Evolutionary conservation across 1,140 invertebrate genomes (phyloP).

Genomic region (Drosophila novamexicana): DNA sequence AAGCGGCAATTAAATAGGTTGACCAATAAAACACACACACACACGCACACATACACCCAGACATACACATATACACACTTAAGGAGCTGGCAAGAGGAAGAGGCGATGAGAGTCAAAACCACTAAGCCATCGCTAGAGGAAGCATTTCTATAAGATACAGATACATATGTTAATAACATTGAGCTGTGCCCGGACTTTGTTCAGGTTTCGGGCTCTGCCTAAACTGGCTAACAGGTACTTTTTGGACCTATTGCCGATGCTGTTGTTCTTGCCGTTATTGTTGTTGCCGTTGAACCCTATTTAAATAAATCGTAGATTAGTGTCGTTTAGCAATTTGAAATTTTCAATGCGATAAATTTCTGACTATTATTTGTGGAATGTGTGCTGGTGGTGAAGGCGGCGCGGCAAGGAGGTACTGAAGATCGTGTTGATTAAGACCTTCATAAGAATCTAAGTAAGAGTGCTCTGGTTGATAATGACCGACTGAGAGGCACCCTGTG

Average conservation of each 20-base stretch:
- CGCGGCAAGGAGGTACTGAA: not conserved
- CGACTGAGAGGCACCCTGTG: not conserved
- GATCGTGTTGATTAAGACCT: constrained; percentile 46
- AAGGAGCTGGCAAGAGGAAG: constrained; percentile 6
- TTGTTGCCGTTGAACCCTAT: constrained; percentile 43
- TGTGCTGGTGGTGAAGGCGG: not conserved
- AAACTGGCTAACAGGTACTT: constrained; percentile 56
- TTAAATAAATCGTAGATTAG: constrained; percentile 81
- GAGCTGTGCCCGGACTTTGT: constrained; percentile 16
- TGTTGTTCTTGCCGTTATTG: constrained; percentile 6
- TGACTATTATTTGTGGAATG: constrained; percentile 25
- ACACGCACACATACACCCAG: constrained; percentile 16
- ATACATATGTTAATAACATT: constrained; percentile 32
- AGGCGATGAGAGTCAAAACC: constrained; percentile 12
- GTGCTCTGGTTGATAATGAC: constrained; percentile 3
- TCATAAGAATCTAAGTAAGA: constrained; percentile 1
- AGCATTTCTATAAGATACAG: constrained; percentile 29
- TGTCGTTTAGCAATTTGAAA: constrained; percentile 80
- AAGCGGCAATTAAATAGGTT: constrained; percentile 64
- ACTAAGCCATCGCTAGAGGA: constrained; percentile 31
- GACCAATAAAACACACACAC: constrained; percentile 67
- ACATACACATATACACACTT: constrained; percentile 21
- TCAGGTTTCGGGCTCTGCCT: constrained; percentile 7
- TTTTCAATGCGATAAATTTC: constrained; percentile 49
- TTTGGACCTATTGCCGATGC: constrained; percentile 18